Evolutionary conservation across 2,797 vertebrate genomes (phyloP), one percentile per base, ranked within the genome.

Genomic region (Syngnathus acus): DNA sequence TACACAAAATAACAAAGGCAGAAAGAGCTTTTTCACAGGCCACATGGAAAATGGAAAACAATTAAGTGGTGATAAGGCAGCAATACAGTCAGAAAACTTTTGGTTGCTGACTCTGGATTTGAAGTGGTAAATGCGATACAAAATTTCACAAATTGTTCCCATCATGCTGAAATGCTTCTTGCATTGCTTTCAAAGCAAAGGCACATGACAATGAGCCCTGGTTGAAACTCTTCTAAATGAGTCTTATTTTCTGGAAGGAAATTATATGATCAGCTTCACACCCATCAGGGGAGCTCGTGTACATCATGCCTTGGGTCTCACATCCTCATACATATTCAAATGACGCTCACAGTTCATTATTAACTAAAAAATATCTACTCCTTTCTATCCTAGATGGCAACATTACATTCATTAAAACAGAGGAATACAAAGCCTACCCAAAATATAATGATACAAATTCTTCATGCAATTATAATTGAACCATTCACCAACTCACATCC

Each of bases 241-340:
- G 84, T 77, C 79, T 78, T 71, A 77, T 78, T 77, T 80, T 82
- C 71, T 80, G 80, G 78, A 84, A 87, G 86, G 83, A 90, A 89
- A 86, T 83, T 78, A 90, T 88, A 86, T 78, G 84, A 90, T 90
- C 84, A 87, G 84, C 84, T 85, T 88, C 83, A 84, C 84, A 84
- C 85, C 81, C 87, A 89, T 89, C 86, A 85, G 87, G 87, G 86
- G 86, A 87, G 79, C 87, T 87, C 88, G 83, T 87, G 83, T 87
- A 89, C 88, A 88, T 88, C 83, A 82, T 87, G 89, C 90, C 88
- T 84, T 54, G 68, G 86, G 87, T 89, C 83, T 84, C 57, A 73
- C 82, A 84, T 87, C 85, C 73, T 90, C 87, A 89, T 90, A 74
- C 86, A 91, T 90, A 91, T 91, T 91, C 87, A 90, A 82, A 82